Percentiles rank a stretch among this genome's conserved stretches.
These are phyloP conservation scores for Cephus sareptanus DNA, from an alignment of 2,888 invertebrate genomes.

Conservation along the genomic window DNA sequence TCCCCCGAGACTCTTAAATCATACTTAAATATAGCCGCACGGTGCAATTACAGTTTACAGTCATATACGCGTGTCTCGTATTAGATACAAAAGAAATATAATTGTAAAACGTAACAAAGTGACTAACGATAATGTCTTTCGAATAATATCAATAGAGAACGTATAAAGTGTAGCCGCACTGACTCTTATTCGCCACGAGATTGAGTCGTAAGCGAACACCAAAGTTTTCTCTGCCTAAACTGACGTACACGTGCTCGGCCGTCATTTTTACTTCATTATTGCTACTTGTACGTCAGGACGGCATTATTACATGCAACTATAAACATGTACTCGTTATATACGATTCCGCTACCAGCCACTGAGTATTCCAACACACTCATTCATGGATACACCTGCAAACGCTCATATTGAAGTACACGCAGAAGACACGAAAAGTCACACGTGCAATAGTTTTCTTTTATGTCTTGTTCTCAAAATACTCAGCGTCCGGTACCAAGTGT, in stretches of 20 bases:
- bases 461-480: background rate
- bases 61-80: background rate
- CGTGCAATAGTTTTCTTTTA: background rate
- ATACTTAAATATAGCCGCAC: background rate
- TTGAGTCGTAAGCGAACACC: background rate
- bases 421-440: background rate
- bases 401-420: background rate
- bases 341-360: background rate
- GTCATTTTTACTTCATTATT: background rate
- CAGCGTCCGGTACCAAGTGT: background rate
- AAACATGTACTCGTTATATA: background rate
- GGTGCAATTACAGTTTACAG: background rate
- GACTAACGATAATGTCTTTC: slow-evolving; percentile 28
- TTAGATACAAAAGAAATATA: slow-evolving; percentile 30
- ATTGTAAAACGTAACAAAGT: slow-evolving; percentile 40
- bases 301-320: background rate
- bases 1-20: background rate
- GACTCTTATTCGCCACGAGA: background rate
- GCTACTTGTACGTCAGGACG: background rate
- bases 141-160: slow-evolving; percentile 25
- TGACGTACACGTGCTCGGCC: background rate
- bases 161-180: background rate
- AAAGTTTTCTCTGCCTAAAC: background rate
- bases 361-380: background rate
- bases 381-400: background rate